These are phyloP conservation scores for Megaleporinus macrocephalus DNA, from an alignment of 2,113 vertebrate genomes.

Conservation along the genomic window DNA sequence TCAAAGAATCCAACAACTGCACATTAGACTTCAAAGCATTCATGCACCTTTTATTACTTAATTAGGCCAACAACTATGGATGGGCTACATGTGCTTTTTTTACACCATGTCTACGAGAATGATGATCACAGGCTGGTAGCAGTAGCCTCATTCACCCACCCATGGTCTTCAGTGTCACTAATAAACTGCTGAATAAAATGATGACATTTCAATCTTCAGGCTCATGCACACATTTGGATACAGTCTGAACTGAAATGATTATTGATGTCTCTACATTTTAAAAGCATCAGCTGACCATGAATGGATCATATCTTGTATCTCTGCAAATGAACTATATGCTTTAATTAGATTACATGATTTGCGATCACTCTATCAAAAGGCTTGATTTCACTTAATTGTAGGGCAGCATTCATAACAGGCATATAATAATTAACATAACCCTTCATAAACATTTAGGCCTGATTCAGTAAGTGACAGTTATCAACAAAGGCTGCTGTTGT, in stretches of 20 bases:
- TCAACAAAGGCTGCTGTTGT: too few relatives aligned
- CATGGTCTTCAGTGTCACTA: neutral
- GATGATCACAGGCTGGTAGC: slow-evolving; percentile 19
- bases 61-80: slow-evolving; percentile 67
- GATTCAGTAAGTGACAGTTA: too few relatives aligned
- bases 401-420: neutral
- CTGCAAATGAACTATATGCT: too few relatives aligned
- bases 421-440: neutral
- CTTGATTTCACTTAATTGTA: too few relatives aligned
- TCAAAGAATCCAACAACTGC: slow-evolving; percentile 78
- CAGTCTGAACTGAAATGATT: too few relatives aligned
- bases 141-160: slow-evolving; percentile 5
- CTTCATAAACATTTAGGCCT: too few relatives aligned
- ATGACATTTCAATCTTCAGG: neutral
- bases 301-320: too few relatives aligned
- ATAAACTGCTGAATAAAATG: neutral
- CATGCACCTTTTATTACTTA: slow-evolving; percentile 74
- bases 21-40: slow-evolving; percentile 77
- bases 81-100: slow-evolving; percentile 59
- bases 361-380: too few relatives aligned
- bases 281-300: too few relatives aligned
- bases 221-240: too few relatives aligned
- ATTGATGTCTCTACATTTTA: too few relatives aligned
- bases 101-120: slow-evolving; percentile 34
- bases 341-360: too few relatives aligned